These are phyloP conservation scores for Dicrostonyx torquatus DNA, from an alignment of 2,797 vertebrate species.

Conservation along the genomic window DNA sequence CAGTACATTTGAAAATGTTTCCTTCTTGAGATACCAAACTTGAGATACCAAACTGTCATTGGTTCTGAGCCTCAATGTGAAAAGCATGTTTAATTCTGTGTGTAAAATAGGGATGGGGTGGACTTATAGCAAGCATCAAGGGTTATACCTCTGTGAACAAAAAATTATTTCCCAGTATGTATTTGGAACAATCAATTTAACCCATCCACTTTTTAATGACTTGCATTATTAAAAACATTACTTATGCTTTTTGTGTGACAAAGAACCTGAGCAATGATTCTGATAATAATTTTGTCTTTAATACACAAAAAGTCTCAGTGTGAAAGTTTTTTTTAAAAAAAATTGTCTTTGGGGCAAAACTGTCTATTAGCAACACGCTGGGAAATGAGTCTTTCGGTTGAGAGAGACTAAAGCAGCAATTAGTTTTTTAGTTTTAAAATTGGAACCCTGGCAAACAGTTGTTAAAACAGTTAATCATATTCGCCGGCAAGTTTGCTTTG, in stretches of 20 bases:
- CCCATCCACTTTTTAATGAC: slow-evolving; percentile 74
- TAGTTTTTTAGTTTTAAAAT: slow-evolving; percentile 28
- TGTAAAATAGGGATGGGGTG: neutral
- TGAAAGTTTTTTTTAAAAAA: slow-evolving; percentile 74
- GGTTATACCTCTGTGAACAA: slow-evolving; percentile 59
- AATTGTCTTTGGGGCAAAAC: slow-evolving; percentile 75
- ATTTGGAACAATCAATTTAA: slow-evolving; percentile 74
- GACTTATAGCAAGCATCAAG: slow-evolving; percentile 36
- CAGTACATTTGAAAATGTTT: slow-evolving; percentile 17
- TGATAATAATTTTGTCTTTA: slow-evolving; percentile 80
- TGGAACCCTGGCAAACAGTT: slow-evolving; percentile 44
- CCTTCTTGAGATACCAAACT: neutral
- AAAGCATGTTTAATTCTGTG: neutral
- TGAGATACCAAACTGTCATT: neutral
- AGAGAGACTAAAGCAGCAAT: neutral
- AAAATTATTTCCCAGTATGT: slow-evolving; percentile 46
- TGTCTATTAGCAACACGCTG: slow-evolving; percentile 70
- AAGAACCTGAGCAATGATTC: slow-evolving; percentile 82
- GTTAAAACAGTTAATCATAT: neutral
- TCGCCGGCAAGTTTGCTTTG: slow-evolving; percentile 13
- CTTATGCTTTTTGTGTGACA: slow-evolving; percentile 80
- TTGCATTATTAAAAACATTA: slow-evolving; percentile 83
- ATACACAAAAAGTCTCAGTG: slow-evolving; percentile 78
- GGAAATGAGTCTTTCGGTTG: slow-evolving; percentile 69
- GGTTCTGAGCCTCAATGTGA: slow-evolving; percentile 26